Evolutionary conservation across 2,797 vertebrate genomes (phyloP), one percentile per base, ranked within the genome.

Genomic region (Cyprinella venusta): DNA sequence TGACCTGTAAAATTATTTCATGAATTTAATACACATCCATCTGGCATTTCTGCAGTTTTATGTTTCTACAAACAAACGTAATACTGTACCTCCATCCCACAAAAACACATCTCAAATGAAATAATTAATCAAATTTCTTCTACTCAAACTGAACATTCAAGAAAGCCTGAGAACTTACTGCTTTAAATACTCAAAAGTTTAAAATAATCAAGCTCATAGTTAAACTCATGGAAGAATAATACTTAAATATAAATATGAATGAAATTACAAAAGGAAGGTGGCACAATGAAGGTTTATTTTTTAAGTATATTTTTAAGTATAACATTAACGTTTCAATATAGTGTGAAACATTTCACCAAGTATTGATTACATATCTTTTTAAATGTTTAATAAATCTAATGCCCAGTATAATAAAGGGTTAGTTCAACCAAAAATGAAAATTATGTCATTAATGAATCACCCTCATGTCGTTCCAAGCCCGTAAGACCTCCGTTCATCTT

Each of bases 1-100:
- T 30, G 6, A 45, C 33, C 94, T 95, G 86, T 40, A 24, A 67
- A 50, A 18, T 21, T n/a, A 79, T 67, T 64, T 15, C 6, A 26
- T 24, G n/a, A 21, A 81, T 19, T 81, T n/a, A 72, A 71, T 63
- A 68, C 64, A 77, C 40, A 78, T 19, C 18, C 9, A 75, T 9
- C 19, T 38, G 45, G n/a, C 45, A 45, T 45, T 45, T 45, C 12
- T 45, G 45, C 13, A 45, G 13, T 45, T 45, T 45, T 45, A 42
- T 42, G 40, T 42, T 12, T 42, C 12, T 12, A 42, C 3, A 42
- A 42, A 42, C 12, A 42, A 42, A 42, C 12, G 3, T 42, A 42
- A 4, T 4, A 42, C 3, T 65, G 64, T 10, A 65, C 30, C 30
- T 36, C 64, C 33, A 0, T 67, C 9, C 64, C 33, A 67, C 33